These are phyloP conservation scores for Steinernema carpocapsae DNA, from an alignment of 2,888 invertebrate genomes.

Conservation along the genomic window DNA sequence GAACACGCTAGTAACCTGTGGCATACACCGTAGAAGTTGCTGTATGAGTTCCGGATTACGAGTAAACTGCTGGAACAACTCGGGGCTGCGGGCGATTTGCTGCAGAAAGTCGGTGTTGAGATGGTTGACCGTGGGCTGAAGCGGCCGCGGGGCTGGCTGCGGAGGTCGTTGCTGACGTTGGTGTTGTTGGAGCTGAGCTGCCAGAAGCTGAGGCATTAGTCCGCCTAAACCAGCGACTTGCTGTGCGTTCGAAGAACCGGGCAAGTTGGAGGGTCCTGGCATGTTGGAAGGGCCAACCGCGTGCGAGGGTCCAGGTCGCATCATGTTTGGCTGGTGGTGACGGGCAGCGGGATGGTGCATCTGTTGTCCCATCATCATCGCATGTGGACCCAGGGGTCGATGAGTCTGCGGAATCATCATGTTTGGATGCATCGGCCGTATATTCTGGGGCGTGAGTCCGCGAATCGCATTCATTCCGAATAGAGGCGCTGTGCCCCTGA, in stretches of 20 bases:
- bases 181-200: background rate
- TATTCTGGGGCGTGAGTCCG: background rate
- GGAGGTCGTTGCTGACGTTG: background rate
- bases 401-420: background rate
- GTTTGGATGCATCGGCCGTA: constrained; percentile 15
- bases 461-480: background rate
- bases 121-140: background rate
- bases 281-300: background rate
- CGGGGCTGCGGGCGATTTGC: background rate
- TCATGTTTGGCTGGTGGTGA: background rate
- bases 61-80: too few species aligned
- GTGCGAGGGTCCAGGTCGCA: background rate
- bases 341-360: background rate
- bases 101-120: background rate
- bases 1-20: background rate
- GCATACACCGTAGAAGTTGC: too few species aligned
- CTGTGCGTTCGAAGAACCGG: background rate
- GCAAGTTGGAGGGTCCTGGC: background rate
- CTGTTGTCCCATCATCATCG: background rate
- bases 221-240: background rate
- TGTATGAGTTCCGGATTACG: too few species aligned
- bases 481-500: background rate
- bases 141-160: background rate
- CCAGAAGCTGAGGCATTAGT: background rate
- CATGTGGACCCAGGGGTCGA: background rate